These are phyloP conservation scores for Microtus ochrogaster DNA, from an alignment of 2,113 vertebrate species.

Conservation along the genomic window DNA sequence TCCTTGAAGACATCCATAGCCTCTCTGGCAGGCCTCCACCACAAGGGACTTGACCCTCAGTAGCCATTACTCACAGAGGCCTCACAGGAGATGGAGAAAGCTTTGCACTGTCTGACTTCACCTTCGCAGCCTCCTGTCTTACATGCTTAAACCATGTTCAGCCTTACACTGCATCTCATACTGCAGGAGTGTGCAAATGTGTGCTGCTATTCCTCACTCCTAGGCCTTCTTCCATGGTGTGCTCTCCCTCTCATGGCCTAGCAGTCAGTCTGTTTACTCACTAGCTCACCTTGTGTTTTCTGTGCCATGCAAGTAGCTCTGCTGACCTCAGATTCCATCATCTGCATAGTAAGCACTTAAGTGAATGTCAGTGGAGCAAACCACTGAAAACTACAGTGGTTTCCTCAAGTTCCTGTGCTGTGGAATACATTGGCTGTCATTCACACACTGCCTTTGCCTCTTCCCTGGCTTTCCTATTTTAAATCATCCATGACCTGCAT, in stretches of 20 bases:
- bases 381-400: background rate
- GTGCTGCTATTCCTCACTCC: background rate
- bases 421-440: background rate
- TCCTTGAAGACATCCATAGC: background rate
- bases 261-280: background rate
- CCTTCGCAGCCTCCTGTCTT: background rate
- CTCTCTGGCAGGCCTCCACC: background rate
- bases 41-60: background rate
- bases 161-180: background rate
- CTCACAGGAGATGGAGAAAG: background rate
- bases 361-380: background rate
- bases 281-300: background rate
- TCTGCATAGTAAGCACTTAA: background rate
- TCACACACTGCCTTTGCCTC: background rate
- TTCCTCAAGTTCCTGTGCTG: background rate
- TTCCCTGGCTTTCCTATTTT: background rate
- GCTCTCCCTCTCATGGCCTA: background rate
- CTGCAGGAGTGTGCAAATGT: background rate
- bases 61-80: rapidly evolving
- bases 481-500: background rate
- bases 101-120: background rate
- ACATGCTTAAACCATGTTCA: rapidly evolving
- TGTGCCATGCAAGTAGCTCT: background rate
- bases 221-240: background rate
- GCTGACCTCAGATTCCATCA: background rate